These are phyloP conservation scores for Paratilapia polleni DNA, from an alignment of 2,113 vertebrate genomes.

Conservation along the genomic window DNA sequence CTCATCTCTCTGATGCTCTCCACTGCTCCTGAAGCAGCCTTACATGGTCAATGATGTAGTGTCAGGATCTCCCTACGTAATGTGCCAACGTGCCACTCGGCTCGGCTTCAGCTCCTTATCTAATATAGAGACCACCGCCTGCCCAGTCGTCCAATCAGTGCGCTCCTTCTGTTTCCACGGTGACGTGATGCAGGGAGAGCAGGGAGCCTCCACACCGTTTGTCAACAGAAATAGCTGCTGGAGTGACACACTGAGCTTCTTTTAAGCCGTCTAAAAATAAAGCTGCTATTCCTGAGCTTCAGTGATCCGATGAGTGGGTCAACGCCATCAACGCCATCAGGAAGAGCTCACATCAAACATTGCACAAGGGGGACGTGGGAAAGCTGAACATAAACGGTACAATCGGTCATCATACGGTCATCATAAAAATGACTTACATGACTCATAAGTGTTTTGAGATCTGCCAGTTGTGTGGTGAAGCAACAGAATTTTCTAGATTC, in stretches of 20 bases:
- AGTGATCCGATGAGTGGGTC: not conserved
- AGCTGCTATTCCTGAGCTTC: conserved; percentile 22
- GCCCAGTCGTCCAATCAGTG: conserved; percentile 6
- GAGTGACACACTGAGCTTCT: conserved; percentile 34
- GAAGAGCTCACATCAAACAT: not conserved
- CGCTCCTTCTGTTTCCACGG: conserved; percentile 63
- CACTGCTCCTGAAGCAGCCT: conserved; percentile 27
- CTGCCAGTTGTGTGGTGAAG: not conserved
- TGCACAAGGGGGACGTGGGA: not conserved
- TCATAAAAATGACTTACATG: not conserved
- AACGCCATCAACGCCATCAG: not conserved
- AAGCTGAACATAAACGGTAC: not conserved
- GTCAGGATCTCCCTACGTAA: conserved; percentile 63
- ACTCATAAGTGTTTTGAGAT: not conserved
- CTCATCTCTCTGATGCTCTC: conserved; percentile 25
- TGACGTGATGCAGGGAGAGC: conserved; percentile 51
- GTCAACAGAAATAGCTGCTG: conserved; percentile 45
- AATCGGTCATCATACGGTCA: not conserved
- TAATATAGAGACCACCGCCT: not conserved
- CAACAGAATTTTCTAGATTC: not conserved
- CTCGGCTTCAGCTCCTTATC: not conserved
- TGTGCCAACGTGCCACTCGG: not conserved
- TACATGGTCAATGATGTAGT: conserved; percentile 70
- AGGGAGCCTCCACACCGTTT: conserved; percentile 12
- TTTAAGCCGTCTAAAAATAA: conserved; percentile 45